Conservation (phyloP, 2,113 vertebrate genomes). For the Brachypodius melanocephalos region DNA sequence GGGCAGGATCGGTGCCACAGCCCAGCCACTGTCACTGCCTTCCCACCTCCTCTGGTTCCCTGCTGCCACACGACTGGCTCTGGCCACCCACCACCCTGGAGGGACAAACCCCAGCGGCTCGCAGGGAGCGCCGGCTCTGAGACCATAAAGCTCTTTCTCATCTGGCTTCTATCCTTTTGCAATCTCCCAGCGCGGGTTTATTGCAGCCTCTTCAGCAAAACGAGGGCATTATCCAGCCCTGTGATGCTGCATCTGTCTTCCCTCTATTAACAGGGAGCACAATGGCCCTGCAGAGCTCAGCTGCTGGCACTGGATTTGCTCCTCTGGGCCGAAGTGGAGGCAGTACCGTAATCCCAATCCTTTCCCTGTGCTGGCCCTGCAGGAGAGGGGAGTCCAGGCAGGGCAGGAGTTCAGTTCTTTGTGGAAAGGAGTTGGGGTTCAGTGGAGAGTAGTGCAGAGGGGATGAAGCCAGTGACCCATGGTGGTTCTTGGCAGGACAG, state of each 20-base stretch:
- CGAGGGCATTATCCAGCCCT: conserved; percentile 36
- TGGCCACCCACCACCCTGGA: not conserved
- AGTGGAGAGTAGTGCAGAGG: fast-evolving
- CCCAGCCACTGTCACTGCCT: fast-evolving
- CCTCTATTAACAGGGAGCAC: conserved; percentile 24
- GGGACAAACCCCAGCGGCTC: not conserved
- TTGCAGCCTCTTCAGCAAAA: conserved; percentile 54
- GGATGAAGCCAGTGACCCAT: fast-evolving
- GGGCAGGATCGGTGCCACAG: not conserved
- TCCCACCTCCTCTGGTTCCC: not conserved
- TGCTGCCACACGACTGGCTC: fast-evolving
- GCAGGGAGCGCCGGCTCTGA: fast-evolving
- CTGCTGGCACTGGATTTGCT: not conserved
- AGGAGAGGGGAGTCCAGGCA: not conserved
- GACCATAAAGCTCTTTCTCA: conserved; percentile 59
- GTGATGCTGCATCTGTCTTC: conserved; percentile 49
- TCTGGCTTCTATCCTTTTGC: conserved; percentile 43
- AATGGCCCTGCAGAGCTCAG: conserved; percentile 30
- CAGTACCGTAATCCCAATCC: fast-evolving
- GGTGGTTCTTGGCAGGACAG: not conserved
- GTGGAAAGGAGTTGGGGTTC: not conserved
- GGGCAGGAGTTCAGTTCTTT: not conserved
- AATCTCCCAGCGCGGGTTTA: conserved; percentile 26
- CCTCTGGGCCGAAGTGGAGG: not conserved
- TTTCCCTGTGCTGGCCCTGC: not conserved